phyloP scores from a whole-genome alignment of 1,140 invertebrate species.

The Lysiphlebus fabarum region DNA sequence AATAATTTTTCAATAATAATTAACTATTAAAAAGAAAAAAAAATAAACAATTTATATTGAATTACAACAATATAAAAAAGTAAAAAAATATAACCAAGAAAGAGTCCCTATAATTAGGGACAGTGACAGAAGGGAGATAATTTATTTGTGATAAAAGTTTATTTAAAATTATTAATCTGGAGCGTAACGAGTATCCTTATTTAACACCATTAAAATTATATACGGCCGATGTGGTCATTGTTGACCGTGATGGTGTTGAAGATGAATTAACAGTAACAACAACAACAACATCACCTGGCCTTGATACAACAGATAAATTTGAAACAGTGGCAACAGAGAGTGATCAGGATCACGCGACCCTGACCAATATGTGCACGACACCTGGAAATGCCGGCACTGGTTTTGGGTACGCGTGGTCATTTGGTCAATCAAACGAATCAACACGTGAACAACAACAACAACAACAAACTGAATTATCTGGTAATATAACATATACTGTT shows the following conservation, averaged over 20 bases:
- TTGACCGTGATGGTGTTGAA: slow-evolving; percentile 37
- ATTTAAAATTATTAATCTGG: slow-evolving; percentile 44
- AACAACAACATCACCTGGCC: slow-evolving; percentile 30
- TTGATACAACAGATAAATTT: slow-evolving; percentile 1
- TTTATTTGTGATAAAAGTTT: no score
- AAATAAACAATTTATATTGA: no score
- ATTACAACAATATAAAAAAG: no score
- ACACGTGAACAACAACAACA: slow-evolving; percentile 37
- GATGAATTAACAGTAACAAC: slow-evolving; percentile 47
- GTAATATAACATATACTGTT: slow-evolving; percentile 47
- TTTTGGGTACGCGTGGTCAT: slow-evolving; percentile 54
- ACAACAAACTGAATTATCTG: slow-evolving; percentile 44
- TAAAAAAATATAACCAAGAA: no score
- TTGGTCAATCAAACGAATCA: slow-evolving; percentile 44
- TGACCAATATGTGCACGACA: slow-evolving; percentile 53
- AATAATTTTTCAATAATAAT: no score
- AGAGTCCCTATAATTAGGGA: background rate
- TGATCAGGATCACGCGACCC: slow-evolving; percentile 38
- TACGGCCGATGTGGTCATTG: no score
- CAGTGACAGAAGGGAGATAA: background rate
- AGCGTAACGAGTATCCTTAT: slow-evolving; percentile 55
- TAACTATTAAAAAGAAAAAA: no score
- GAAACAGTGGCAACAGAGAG: slow-evolving; percentile 23
- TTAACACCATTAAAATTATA: no score
- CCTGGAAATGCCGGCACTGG: slow-evolving; percentile 51